Evolutionary conservation across 1,140 invertebrate genomes (phyloP), one percentile per base, ranked within the genome.

Genomic region (Cotesia vestalis): DNA sequence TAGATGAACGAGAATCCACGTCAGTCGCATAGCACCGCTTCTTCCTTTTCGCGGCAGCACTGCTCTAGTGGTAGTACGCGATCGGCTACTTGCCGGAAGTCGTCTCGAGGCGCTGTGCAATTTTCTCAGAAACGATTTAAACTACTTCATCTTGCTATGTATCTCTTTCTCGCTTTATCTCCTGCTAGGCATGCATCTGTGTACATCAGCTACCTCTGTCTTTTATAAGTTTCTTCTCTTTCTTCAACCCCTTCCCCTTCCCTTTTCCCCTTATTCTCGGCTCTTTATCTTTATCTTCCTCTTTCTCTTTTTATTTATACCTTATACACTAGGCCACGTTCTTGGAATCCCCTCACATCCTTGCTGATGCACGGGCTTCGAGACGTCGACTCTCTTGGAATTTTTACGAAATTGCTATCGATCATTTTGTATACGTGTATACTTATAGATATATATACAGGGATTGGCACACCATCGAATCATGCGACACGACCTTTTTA

Each of bases 1-100:
- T 77, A 83, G 81, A 85, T 80, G 82, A 82, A 85, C 81, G 79
- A 80, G 76, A 72, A 78, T 72, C 55, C 55, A 57, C 53, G 36
- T 61, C 55, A 67, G 20, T 20, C 52, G 46, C 40, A 14, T 17
- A 17, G 38, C 59, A 69, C n/a, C 67, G 55, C 46, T 63, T 68
- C 38, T 52, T 27, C 66, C 27, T 17, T 57, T 70, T 74, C 38
- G 27, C 38, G 34, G 40, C 11, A 46, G 40, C 40, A 27, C 76
- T 40, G 35, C 57, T 35, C 66, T 74, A 77, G 81, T 78, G 80
- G 77, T 75, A 76, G 75, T 77, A 78, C 80, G 79, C 69, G 69
- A 75, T 75, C 71, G 74, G 71, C 72, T 63, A 75, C 62, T 73
- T 61, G 73, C 64, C 74, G 74, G 74, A 75, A 75, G 71, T 75